phyloP scores from a whole-genome alignment of 2,113 vertebrate genomes.

The Limanda limanda region DNA sequence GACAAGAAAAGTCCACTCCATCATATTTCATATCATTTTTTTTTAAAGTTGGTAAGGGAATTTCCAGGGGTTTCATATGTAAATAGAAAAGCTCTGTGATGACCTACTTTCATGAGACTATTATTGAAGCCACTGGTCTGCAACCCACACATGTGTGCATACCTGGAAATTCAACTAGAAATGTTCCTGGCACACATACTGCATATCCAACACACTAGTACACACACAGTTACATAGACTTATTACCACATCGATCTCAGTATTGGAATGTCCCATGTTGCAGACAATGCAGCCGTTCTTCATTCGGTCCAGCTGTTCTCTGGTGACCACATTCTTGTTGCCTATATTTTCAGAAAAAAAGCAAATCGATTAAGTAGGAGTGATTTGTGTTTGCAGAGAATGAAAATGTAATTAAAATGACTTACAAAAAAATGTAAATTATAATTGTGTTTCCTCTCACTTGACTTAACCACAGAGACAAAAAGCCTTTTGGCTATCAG shows the following conservation, averaged over 20 bases:
- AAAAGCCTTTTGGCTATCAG: background rate
- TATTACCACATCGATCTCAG: conserved; percentile 97
- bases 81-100: background rate
- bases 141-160: background rate
- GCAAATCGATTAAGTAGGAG: background rate
- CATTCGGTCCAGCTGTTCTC: conserved; percentile 96
- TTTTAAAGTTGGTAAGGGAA: background rate
- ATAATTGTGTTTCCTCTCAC: background rate
- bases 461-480: background rate
- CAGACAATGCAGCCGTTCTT: conserved; percentile 99
- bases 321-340: conserved; percentile 97
- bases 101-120: background rate
- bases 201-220: background rate
- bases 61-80: no score
- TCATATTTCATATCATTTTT: background rate
- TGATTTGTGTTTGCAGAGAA: background rate
- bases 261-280: conserved; percentile 99
- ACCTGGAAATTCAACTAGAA: background rate
- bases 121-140: background rate
- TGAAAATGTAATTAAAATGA: background rate
- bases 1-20: background rate
- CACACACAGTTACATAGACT: background rate
- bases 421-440: background rate
- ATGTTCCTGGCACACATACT: background rate
- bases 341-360: conserved; percentile 76